phyloP scores from a whole-genome alignment of 2,888 invertebrate species.

The Eupithecia pulchellata region DNA sequence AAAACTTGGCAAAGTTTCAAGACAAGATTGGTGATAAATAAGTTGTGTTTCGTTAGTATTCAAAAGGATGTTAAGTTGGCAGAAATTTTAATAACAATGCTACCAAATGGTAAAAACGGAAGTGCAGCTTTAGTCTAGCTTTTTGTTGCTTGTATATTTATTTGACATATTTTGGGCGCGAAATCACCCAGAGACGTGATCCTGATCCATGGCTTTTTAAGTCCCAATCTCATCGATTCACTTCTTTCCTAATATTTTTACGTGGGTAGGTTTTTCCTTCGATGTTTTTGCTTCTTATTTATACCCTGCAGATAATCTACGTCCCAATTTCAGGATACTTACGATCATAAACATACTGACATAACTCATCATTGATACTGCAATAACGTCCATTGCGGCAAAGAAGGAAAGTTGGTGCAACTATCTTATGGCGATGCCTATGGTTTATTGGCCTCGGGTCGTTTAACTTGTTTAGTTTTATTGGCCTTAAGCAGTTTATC shows the following conservation, averaged over 20 bases:
- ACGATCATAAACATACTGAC: slow-evolving; percentile 31
- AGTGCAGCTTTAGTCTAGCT: background rate
- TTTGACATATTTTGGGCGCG: background rate
- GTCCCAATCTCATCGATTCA: background rate
- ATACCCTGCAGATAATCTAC: background rate
- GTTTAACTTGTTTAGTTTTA: slow-evolving; percentile 82
- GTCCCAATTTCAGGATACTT: slow-evolving; percentile 50
- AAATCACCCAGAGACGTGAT: background rate
- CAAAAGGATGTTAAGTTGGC: background rate
- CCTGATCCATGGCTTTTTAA: background rate
- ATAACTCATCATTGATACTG: slow-evolving; percentile 61
- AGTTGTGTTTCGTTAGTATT: slow-evolving; percentile 27
- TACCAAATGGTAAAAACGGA: background rate
- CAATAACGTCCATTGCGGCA: slow-evolving; percentile 40
- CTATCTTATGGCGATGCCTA: slow-evolving; percentile 58
- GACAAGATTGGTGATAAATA: slow-evolving; percentile 48
- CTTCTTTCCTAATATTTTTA: background rate
- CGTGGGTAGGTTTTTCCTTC: background rate
- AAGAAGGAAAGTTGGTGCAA: slow-evolving; percentile 55
- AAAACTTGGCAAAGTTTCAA: slow-evolving; percentile 31
- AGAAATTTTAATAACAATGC: background rate
- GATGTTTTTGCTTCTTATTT: background rate
- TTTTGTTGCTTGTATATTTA: background rate
- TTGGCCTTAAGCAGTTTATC: slow-evolving; percentile 77
- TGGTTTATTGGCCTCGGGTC: slow-evolving; percentile 69